Percentiles rank a stretch among this genome's conserved stretches.
Evolutionary conservation across 2,797 vertebrate species (phyloP).

Genomic region (Netta rufina): DNA sequence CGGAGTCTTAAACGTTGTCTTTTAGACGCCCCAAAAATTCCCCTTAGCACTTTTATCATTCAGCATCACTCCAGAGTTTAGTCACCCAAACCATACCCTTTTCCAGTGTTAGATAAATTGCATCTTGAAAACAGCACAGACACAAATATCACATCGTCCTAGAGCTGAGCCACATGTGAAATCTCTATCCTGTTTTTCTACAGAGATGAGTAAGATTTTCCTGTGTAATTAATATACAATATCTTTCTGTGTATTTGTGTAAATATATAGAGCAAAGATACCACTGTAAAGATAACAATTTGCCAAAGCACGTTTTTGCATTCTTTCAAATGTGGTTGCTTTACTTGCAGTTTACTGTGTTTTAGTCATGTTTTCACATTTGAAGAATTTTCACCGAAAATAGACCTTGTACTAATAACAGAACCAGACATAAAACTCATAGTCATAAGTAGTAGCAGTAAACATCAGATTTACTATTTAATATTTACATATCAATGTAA

Average conservation of each 20-base stretch:
- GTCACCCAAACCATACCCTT: constrained; percentile 82
- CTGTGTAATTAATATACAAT: constrained; percentile 70
- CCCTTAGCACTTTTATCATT: constrained; percentile 78
- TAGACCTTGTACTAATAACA: neutral
- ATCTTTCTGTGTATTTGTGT: constrained; percentile 57
- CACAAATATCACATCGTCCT: constrained; percentile 69
- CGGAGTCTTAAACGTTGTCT: constrained; percentile 49
- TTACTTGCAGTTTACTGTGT: constrained; percentile 16
- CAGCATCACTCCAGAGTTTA: constrained; percentile 78
- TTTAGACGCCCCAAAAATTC: constrained; percentile 77
- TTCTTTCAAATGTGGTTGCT: constrained; percentile 43
- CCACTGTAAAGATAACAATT: neutral
- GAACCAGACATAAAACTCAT: neutral
- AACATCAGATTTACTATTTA: neutral
- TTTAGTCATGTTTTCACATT: constrained; percentile 42
- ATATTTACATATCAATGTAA: neutral
- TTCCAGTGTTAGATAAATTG: constrained; percentile 77
- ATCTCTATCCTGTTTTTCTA: constrained; percentile 79
- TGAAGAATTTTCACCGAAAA: constrained; percentile 42
- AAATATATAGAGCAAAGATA: constrained; percentile 66
- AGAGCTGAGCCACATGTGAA: constrained; percentile 66
- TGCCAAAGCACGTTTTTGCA: constrained; percentile 6
- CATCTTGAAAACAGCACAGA: constrained; percentile 76
- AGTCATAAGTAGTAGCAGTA: neutral
- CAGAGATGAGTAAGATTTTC: constrained; percentile 82